Percentiles rank a stretch among this genome's conserved stretches.
Conservation (phyloP, 2,888 invertebrate species). For the Zele albiditarsus region DNA sequence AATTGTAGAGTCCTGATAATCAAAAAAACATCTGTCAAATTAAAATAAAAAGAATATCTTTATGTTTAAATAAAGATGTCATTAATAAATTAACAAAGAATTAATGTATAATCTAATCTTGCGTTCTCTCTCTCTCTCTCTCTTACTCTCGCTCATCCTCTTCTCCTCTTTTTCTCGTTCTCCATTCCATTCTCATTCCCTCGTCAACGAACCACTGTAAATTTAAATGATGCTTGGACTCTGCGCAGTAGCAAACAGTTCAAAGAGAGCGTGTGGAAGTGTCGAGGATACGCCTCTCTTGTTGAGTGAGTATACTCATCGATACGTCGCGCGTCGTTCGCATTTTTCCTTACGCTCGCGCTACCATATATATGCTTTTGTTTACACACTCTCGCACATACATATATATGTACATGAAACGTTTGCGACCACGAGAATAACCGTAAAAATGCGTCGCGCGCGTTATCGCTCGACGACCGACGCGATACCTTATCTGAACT, state of each 20-base stretch:
- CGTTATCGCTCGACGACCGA: constrained; percentile 62
- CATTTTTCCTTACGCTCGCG: neutral
- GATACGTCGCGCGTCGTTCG: neutral
- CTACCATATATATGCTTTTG: neutral
- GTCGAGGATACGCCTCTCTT: constrained; percentile 11
- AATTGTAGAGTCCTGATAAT: too few relatives aligned
- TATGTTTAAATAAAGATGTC: too few relatives aligned
- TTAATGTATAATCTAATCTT: too few relatives aligned
- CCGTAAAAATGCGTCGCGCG: constrained; percentile 52
- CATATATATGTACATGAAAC: constrained; percentile 1
- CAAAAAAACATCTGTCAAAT: too few relatives aligned
- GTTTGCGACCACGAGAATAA: constrained; percentile 30
- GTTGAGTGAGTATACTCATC: neutral
- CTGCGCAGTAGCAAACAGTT: neutral
- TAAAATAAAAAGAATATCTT: too few relatives aligned
- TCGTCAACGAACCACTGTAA: too few relatives aligned
- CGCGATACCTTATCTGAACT: constrained; percentile 71
- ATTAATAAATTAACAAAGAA: too few relatives aligned
- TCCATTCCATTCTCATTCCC: neutral
- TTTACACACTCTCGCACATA: neutral
- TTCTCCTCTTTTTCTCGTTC: neutral
- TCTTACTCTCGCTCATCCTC: too few relatives aligned
- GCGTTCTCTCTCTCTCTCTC: too few relatives aligned
- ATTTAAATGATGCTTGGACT: neutral
- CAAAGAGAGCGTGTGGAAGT: constrained; percentile 3